A percentile compares a stretch with the other conserved stretches of the same genome.
Conservation (phyloP, 1,140 invertebrate species). For the Halesus radiatus region DNA sequence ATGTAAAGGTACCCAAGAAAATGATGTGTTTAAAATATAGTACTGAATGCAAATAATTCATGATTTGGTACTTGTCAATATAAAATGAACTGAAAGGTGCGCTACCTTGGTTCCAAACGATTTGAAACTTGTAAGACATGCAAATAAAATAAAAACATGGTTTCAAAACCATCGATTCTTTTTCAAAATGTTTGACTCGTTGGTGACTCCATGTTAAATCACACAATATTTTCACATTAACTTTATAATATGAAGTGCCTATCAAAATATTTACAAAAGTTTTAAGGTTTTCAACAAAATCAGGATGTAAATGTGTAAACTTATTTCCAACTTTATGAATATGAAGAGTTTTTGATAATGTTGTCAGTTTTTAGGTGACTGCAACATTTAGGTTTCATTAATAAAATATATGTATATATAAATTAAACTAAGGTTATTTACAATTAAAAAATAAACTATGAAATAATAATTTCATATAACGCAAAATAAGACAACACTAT, state of each 20-base stretch:
- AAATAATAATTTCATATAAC: constrained; percentile 7
- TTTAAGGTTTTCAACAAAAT: neutral
- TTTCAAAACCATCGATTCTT: neutral
- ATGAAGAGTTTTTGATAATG: neutral
- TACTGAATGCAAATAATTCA: constrained; percentile 29
- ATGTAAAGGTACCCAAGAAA: neutral
- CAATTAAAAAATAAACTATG: constrained; percentile 1
- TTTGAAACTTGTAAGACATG: too few relatives aligned
- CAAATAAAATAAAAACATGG: neutral
- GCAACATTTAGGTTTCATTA: neutral
- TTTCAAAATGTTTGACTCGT: neutral
- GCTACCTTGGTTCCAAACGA: too few relatives aligned
- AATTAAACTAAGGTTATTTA: constrained; percentile 17
- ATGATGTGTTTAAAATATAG: neutral
- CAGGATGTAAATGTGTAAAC: constrained; percentile 19
- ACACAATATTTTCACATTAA: constrained; percentile 12
- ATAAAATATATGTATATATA: neutral
- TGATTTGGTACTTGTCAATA: constrained; percentile 3
- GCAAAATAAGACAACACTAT: too few relatives aligned
- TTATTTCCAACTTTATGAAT: constrained; percentile 11
- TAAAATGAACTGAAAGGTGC: neutral
- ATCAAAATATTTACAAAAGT: constrained; percentile 32
- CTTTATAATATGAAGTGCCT: neutral
- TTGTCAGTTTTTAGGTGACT: neutral
- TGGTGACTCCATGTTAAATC: constrained; percentile 18